Conservation (phyloP, 1,140 invertebrate species). For the Varroa destructor region DNA sequence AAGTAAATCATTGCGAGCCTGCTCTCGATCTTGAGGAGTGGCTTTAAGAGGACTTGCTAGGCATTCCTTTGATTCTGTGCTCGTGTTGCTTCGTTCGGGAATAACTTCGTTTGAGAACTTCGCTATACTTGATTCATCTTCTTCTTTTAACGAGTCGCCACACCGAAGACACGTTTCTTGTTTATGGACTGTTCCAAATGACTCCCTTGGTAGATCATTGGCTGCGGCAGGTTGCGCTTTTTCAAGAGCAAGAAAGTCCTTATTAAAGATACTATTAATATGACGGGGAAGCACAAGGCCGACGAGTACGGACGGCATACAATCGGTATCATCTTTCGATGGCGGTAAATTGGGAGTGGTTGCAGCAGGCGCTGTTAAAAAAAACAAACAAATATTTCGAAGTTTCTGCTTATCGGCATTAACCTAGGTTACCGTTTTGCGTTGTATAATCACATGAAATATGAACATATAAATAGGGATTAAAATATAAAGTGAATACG, state of each 20-base stretch:
- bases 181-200: constrained; percentile 15
- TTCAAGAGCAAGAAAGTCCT: background rate
- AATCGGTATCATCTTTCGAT: background rate
- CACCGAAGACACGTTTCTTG: background rate
- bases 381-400: background rate
- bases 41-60: background rate
- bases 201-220: background rate
- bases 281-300: constrained; percentile 13
- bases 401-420: too few relatives aligned
- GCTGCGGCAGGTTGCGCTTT: background rate
- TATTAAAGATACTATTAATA: constrained; percentile 21
- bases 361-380: background rate
- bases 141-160: background rate
- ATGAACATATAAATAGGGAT: too few relatives aligned
- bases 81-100: background rate
- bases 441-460: too few relatives aligned
- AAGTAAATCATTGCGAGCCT: constrained; percentile 39
- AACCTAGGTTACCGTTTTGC: too few relatives aligned
- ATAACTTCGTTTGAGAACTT: background rate
- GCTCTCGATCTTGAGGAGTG: constrained; percentile 6
- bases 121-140: background rate
- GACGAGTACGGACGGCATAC: constrained; percentile 18
- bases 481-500: too few relatives aligned
- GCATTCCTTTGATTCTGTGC: background rate
- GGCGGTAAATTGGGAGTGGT: background rate